Evolutionary conservation across 2,888 invertebrate genomes (phyloP).

Genomic region (Ommatoiulus sabulosus): DNA sequence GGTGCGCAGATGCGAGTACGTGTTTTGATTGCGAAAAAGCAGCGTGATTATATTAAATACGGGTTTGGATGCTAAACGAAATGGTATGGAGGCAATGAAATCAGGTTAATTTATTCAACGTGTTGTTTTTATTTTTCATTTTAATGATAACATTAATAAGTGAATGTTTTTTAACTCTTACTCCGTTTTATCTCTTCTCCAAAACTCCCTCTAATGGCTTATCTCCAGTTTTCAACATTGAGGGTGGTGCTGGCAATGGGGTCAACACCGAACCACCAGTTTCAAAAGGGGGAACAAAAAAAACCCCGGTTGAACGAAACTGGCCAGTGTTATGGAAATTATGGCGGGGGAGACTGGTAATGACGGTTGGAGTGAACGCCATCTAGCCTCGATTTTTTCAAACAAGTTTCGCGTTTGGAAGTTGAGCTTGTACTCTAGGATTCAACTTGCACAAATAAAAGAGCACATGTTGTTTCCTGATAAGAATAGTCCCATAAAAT

Average conservation of each 20-base stretch:
- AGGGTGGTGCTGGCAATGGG: conserved; percentile 47
- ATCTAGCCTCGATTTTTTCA: neutral
- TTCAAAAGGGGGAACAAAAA: neutral
- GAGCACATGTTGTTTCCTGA: too few species aligned
- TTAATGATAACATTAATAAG: conserved; percentile 48
- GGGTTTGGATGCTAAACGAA: conserved; percentile 3
- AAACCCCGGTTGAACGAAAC: conserved; percentile 14
- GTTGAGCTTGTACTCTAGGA: neutral
- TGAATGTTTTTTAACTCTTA: conserved; percentile 44
- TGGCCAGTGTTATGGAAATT: conserved; percentile 4
- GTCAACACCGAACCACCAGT: conserved; percentile 25
- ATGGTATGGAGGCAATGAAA: conserved; percentile 36
- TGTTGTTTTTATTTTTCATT: conserved; percentile 48
- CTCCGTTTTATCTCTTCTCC: conserved; percentile 26
- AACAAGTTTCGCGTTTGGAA: neutral
- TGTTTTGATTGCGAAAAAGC: neutral
- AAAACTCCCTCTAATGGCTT: conserved; percentile 39
- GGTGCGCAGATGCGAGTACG: conserved; percentile 29
- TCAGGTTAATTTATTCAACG: conserved; percentile 25
- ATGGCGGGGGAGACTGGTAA: neutral
- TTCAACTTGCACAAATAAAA: too few species aligned
- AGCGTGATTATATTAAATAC: conserved; percentile 29
- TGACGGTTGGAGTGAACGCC: neutral
- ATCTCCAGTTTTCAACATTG: neutral
- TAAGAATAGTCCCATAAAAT: too few species aligned